phyloP scores from a whole-genome alignment of 2,888 invertebrate species.

The Meandrusa payeni region DNA sequence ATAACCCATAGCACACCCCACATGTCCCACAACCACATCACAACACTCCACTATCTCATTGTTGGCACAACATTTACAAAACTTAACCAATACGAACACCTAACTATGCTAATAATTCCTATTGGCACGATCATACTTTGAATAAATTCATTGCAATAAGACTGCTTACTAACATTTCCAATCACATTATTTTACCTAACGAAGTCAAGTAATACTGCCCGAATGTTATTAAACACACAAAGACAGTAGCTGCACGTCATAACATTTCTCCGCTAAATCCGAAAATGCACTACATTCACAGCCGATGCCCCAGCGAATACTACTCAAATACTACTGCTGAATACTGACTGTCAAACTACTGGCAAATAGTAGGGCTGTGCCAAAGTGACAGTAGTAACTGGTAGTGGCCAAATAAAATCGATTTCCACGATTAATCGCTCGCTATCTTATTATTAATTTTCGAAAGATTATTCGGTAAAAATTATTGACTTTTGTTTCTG shows the following conservation, averaged over 20 bases:
- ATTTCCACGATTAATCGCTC: neutral
- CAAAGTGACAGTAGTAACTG: constrained; percentile 6
- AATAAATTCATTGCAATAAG: constrained; percentile 62
- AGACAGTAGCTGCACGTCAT: constrained; percentile 78
- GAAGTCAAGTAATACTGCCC: constrained; percentile 49
- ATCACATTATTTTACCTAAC: constrained; percentile 62
- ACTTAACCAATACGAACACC: constrained; percentile 74
- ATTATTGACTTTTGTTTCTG: constrained; percentile 3
- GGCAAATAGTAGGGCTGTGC: constrained; percentile 36
- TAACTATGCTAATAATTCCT: constrained; percentile 75
- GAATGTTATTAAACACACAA: constrained; percentile 70
- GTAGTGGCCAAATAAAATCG: constrained; percentile 11
- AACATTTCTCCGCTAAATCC: constrained; percentile 66
- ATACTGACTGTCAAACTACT: no score
- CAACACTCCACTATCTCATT: constrained; percentile 80
- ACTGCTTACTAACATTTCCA: constrained; percentile 42
- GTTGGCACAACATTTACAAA: constrained; percentile 79
- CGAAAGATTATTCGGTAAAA: constrained; percentile 10
- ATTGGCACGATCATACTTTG: constrained; percentile 78
- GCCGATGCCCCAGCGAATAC: constrained; percentile 49
- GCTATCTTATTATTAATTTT: neutral
- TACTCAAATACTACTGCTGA: no score
- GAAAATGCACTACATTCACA: constrained; percentile 42
- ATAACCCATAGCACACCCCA: constrained; percentile 73
- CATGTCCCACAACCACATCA: constrained; percentile 80